These are phyloP conservation scores for Oryzias javanicus DNA, from an alignment of 2,113 vertebrate species.

Conservation along the genomic window DNA sequence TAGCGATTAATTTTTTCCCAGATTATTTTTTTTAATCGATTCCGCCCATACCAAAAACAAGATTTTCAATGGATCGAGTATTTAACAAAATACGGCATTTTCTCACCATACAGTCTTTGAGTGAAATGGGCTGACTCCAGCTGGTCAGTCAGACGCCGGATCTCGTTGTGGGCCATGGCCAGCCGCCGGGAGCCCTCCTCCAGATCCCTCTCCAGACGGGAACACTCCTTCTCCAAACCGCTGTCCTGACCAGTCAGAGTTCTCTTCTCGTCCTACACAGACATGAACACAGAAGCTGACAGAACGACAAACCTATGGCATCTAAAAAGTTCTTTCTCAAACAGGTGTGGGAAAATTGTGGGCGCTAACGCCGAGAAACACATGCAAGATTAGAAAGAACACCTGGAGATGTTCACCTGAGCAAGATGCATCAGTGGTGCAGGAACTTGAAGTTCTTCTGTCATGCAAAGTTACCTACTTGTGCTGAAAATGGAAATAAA, in stretches of 20 bases:
- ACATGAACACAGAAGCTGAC: background rate
- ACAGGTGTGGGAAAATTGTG: background rate
- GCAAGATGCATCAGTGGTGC: slow-evolving; percentile 22
- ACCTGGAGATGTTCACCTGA: slow-evolving; percentile 23
- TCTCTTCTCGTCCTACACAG: slow-evolving; percentile 37
- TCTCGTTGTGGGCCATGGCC: slow-evolving; percentile 74
- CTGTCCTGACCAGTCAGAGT: slow-evolving; percentile 46
- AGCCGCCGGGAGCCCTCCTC: slow-evolving; percentile 72
- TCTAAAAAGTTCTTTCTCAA: background rate
- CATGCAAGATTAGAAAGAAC: slow-evolving; percentile 12
- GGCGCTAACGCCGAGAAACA: slow-evolving; percentile 7
- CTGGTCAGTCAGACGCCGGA: slow-evolving; percentile 73
- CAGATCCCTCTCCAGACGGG: slow-evolving; percentile 64
- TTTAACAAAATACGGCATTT: too few relatives aligned
- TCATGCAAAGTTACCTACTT: slow-evolving; percentile 49
- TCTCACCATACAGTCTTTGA: slow-evolving; percentile 71
- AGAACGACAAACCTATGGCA: background rate
- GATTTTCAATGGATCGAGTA: too few relatives aligned
- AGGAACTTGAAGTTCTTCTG: slow-evolving; percentile 20
- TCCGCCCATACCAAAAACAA: too few relatives aligned
- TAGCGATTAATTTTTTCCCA: too few relatives aligned
- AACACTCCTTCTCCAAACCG: slow-evolving; percentile 60
- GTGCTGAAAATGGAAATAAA: slow-evolving; percentile 11
- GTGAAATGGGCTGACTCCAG: slow-evolving; percentile 72
- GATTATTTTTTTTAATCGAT: too few relatives aligned